These are phyloP conservation scores for Upupa epops DNA, from an alignment of 2,113 vertebrate species.

Conservation along the genomic window DNA sequence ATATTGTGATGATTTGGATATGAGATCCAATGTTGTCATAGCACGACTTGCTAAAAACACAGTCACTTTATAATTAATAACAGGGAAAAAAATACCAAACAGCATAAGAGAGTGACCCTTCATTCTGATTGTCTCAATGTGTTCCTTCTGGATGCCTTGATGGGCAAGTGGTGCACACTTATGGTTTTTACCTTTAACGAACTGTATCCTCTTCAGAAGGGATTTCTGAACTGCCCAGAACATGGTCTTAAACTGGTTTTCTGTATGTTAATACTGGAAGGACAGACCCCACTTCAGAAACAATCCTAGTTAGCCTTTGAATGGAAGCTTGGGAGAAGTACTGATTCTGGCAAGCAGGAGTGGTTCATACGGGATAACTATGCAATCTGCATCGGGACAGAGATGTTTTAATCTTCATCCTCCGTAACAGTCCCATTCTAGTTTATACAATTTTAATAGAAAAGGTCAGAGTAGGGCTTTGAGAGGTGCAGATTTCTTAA, in stretches of 20 bases:
- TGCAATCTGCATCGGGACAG: background rate
- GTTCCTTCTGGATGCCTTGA: background rate
- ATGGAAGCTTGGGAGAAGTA: background rate
- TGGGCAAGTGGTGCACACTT: background rate
- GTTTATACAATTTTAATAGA: background rate
- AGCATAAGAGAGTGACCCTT: background rate
- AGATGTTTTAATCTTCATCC: background rate
- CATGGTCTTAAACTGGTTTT: background rate
- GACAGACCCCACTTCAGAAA: background rate
- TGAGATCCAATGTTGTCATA: background rate
- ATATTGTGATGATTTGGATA: background rate
- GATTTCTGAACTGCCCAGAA: background rate
- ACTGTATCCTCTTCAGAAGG: background rate
- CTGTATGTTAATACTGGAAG: background rate
- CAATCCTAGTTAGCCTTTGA: background rate
- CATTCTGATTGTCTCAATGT: background rate
- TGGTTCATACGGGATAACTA: background rate
- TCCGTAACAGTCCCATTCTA: background rate
- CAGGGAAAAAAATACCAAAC: background rate
- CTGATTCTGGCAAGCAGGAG: background rate
- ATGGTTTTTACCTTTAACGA: background rate
- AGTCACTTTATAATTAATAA: background rate
- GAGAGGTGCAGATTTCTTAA: background rate
- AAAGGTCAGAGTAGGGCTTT: background rate
- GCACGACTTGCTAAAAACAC: background rate